Percentiles rank a stretch among this genome's conserved stretches.
Conservation (phyloP, 2,888 invertebrate species). For the Diploptera punctata region DNA sequence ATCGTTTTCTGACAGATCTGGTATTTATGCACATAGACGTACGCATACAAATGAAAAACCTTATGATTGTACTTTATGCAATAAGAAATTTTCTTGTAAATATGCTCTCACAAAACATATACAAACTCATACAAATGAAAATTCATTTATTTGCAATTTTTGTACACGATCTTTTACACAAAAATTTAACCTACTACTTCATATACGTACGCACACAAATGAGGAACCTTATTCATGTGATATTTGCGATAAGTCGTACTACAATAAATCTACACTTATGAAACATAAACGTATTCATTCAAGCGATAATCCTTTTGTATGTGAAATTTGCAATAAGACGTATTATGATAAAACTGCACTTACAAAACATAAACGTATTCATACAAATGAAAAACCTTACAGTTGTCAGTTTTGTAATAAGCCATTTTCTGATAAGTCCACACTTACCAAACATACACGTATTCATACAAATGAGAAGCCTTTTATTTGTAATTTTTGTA, state of each 20-base stretch:
- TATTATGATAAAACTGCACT: too few species aligned
- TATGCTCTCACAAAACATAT: background rate
- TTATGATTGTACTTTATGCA: too few species aligned
- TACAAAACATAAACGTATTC: too few species aligned
- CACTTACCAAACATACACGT: too few species aligned
- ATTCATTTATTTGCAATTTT: background rate
- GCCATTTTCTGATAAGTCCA: too few species aligned
- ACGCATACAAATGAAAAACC: too few species aligned
- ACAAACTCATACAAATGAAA: background rate
- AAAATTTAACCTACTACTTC: background rate
- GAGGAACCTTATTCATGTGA: background rate
- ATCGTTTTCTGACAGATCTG: too few species aligned
- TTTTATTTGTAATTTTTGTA: too few species aligned
- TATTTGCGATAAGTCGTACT: background rate
- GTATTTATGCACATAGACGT: background rate
- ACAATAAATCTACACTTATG: background rate
- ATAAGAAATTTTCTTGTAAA: background rate
- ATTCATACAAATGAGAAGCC: background rate
- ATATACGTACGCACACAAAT: background rate
- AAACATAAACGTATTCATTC: background rate
- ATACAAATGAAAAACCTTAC: too few species aligned
- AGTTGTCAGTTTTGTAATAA: too few species aligned
- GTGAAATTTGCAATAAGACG: background rate
- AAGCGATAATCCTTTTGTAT: background rate
- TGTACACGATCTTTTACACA: background rate